Conservation (phyloP, 2,888 invertebrate species). For the Leptogaster cylindrica region DNA sequence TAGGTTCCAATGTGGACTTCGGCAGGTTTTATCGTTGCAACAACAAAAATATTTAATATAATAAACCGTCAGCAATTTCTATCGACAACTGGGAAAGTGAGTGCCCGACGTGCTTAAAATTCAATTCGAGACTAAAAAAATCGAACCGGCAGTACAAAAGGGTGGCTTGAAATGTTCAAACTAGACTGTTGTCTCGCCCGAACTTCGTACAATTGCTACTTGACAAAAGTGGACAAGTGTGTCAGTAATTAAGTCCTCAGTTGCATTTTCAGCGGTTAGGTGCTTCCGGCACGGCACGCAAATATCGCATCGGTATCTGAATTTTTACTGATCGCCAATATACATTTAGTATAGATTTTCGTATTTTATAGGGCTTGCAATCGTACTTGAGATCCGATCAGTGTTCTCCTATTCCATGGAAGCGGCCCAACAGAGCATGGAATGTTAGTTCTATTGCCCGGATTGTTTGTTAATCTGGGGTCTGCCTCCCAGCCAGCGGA, state of each 20-base stretch:
- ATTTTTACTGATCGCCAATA: too few relatives aligned
- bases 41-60: not conserved
- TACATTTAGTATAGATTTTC: too few relatives aligned
- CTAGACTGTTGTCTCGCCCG: not conserved
- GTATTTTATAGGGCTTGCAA: too few relatives aligned
- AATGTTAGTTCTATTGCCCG: too few relatives aligned
- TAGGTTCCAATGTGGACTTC: not conserved
- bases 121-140: slow-evolving; percentile 32
- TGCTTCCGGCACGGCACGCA: too few relatives aligned
- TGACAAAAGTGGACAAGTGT: slow-evolving; percentile 2
- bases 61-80: not conserved
- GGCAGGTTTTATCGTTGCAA: slow-evolving; percentile 7
- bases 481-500: too few relatives aligned
- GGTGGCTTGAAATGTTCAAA: not conserved
- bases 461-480: too few relatives aligned
- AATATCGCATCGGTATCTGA: too few relatives aligned
- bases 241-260: slow-evolving; percentile 9
- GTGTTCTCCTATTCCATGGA: too few relatives aligned
- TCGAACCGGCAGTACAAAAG: slow-evolving; percentile 8
- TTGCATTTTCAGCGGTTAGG: not conserved
- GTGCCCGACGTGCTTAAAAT: slow-evolving; percentile 19
- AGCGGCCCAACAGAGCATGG: too few relatives aligned
- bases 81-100: not conserved
- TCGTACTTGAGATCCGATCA: too few relatives aligned
- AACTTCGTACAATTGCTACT: slow-evolving; percentile 9